Evolutionary conservation across 2,113 vertebrate genomes (phyloP), one percentile per base, ranked within the genome.

Genomic region (Rhinopomastus cyanomelas): DNA sequence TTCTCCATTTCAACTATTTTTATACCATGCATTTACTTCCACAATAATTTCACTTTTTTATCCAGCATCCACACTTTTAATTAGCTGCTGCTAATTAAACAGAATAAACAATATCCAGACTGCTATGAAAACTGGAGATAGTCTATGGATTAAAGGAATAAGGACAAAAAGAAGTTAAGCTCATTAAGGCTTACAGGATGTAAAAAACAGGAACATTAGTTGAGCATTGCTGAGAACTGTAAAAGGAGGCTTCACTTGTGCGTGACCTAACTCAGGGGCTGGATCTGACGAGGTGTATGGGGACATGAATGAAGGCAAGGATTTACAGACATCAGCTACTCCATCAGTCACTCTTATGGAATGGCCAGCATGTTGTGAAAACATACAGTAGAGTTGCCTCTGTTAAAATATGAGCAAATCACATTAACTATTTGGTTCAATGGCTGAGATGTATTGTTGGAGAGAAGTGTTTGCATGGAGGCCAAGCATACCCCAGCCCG

Each of bases 81-180:
- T 95, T 94, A 93, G 42, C 48, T 77, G 11, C 15, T 68, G 66
- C 20, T 94, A 95, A 96, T 95, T 94, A 34, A 91, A 94, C 73
- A 61, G 73, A 74, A 27, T 57, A 73, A 65, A 27, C 65, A 72
- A 88, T 90, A 88, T 32, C 46, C 60, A 85, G 71, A 52, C 56
- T n/a, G 16, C 67, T 74, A 81, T 81, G 64, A 90, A 95, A 95
- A 78, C 16, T 72, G 25, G 66, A 77, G 78, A 82, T 90, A 82
- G 46, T 81, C 66, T 90, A 32, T 51, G 66, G 34, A 86, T 90
- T 88, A 88, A 94, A 86, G 76, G 21, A 88, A 68, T 93, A 66
- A 90, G 64, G 69, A 75, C 74, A 95, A 90, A 88, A 56, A 89
- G 79, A 96, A 94, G 75, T 84, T 93, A 90, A 92, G 66, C 69